Base-by-base conservation (phyloP, 2,888 invertebrate species). In the Chymomyza caudatula region DNA sequence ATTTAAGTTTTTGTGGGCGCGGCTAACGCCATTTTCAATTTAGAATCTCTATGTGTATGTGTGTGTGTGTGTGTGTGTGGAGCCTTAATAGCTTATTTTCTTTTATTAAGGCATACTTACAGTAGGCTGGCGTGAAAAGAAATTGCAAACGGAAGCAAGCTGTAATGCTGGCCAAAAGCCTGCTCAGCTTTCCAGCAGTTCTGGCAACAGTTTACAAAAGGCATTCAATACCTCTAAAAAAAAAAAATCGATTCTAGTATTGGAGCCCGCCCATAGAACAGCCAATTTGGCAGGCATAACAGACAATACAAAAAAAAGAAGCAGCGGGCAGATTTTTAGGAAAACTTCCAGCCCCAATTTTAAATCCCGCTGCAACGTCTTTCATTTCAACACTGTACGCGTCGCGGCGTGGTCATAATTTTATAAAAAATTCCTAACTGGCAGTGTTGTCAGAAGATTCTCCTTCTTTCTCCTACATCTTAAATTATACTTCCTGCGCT, bases 1-100 rank as follows among this genome's bases (percentile, higher is more conserved):
- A 82, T 82, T 82, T 79, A 82, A 82, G 77, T 85, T 81, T 77
- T 69, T 49, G 54, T 54, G 22, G 51, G 61, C 54, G 29, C 56
- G 59, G 19, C 44, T 2, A 20, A 20, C 13, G 17, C 19, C 6
- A 47, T 47, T 47, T 37, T 37, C 29, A 37, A 37, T 37, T 37
- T 37, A 11, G 11, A 37, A 11, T 8, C 29, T 25, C 25, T 6
- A 25, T 25, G 6, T 25, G 4, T 25, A 1, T 25, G 4, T 25
- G 5, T 4, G 29, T 3, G 29, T 4, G 29, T 37, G 29, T 37
- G 29, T 37, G 11, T 37, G 29, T 25, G 25, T 25, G 4, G 13
- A 0, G 29, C 4, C 53, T 29, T 53, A 53, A 53, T 53, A 23
- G 53, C 47, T 58, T 56, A 47, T 58, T 47, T 43, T 19, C 44